Conservation (phyloP, 2,113 vertebrate species). For the Grallaria varia region DNA sequence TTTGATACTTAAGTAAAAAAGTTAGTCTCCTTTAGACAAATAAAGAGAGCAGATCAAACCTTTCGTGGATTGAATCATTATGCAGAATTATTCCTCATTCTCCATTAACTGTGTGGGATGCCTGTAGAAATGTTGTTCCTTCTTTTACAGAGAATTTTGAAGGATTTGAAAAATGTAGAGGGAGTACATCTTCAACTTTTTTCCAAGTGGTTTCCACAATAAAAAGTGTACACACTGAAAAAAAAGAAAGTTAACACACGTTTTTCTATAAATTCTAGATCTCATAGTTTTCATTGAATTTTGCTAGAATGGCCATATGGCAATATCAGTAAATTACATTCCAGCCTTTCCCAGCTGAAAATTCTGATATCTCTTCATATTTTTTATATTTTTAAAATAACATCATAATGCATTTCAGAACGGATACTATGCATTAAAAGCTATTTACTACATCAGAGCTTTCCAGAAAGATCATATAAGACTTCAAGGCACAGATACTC, state of each 20-base stretch:
- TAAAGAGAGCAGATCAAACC: not conserved
- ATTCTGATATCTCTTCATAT: not conserved
- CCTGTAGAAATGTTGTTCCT: not conserved
- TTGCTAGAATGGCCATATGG: not conserved
- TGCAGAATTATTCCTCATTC: not conserved
- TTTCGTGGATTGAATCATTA: not conserved
- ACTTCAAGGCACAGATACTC: not conserved
- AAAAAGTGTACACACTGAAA: not conserved
- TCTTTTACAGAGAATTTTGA: not conserved
- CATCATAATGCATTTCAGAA: not conserved
- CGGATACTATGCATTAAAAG: not conserved
- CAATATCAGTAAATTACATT: not conserved
- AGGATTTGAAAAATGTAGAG: not conserved
- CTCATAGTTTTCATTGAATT: not conserved
- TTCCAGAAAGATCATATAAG: not conserved
- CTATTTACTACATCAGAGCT: not conserved
- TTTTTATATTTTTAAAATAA: not conserved
- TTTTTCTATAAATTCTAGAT: not conserved
- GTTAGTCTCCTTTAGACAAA: not conserved
- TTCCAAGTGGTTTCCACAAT: not conserved
- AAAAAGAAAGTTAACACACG: accelerated
- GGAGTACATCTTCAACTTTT: not conserved
- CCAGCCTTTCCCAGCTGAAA: not conserved
- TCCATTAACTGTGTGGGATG: not conserved
- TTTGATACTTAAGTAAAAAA: not conserved